Evolutionary conservation across 2,888 invertebrate genomes (phyloP), one percentile per base, ranked within the genome.

Genomic region (Lottia gigantea): DNA sequence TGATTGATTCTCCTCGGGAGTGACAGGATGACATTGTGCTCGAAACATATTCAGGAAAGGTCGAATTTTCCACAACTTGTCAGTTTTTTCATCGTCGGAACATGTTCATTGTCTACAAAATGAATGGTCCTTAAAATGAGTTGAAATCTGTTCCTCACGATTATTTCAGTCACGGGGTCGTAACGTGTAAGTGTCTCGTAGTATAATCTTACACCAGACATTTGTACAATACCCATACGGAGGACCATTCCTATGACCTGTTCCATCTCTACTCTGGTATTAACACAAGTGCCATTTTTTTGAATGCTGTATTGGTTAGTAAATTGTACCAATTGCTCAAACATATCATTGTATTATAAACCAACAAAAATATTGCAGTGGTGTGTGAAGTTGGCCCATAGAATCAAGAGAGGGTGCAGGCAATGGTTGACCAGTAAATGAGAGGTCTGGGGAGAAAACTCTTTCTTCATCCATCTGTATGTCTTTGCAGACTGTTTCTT

Each of bases 1-100:
- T 11, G 77, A 70, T 62, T 75, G 66, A 55, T 79, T 62, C 70
- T 85, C 83, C 73, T 84, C 83, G 46, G 78, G 76, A 70, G 76
- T 75, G 55, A 82, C 67, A 70, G 74, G 78, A 62, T 69, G 45
- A 63, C 80, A 77, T 63, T 81, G 25, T 4, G 46, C 15, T 62
- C 64, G 47, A 16, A 74, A 67, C 14, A 16, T 76, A n/a, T 71
- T 19, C 40, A 74, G 23, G 67, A 71, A 71, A 19, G 77, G 78
- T 4, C 68, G 61, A 1, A 78, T 46, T 66, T 76, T 79, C 69
- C 69, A 79, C 46, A 74, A 49, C n/a, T 65, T 73, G 46, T 72
- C 71, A 15, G 16, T 15, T 46, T 67, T 55, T 3, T 65, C 46
- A 4, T 64, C 46, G 3, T 70, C 64, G 67, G 47, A 3, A 40